Evolutionary conservation across 2,113 vertebrate genomes (phyloP).

Genomic region (Neogobius melanostomus): DNA sequence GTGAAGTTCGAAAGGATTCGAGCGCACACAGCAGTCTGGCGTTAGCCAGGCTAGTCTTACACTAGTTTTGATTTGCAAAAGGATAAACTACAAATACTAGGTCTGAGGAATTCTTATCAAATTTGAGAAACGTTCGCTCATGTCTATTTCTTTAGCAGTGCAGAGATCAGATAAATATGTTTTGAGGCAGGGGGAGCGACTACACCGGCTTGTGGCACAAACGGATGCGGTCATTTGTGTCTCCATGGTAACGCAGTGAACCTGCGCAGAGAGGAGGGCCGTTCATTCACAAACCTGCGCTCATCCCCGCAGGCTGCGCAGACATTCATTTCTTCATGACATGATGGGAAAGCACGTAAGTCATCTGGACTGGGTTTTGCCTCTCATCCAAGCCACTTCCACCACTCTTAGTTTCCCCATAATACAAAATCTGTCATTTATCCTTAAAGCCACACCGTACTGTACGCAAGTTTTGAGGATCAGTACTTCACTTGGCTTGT

Average conservation of each 20-base stretch:
- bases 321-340: neutral
- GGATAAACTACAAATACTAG: too few species aligned
- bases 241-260: slow-evolving; percentile 76
- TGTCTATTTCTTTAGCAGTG: neutral
- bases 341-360: too few species aligned
- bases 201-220: slow-evolving; percentile 64
- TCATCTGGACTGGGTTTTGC: too few species aligned
- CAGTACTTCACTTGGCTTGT: slow-evolving; percentile 4
- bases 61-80: too few species aligned
- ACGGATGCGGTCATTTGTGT: slow-evolving; percentile 72
- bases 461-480: slow-evolving; percentile 9
- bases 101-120: too few species aligned
- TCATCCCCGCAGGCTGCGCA: neutral
- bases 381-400: too few species aligned
- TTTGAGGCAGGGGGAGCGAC: slow-evolving; percentile 36
- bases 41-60: too few species aligned
- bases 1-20: too few species aligned
- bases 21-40: too few species aligned
- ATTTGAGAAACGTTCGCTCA: neutral
- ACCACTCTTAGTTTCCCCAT: too few species aligned
- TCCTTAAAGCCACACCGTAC: neutral
- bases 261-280: slow-evolving; percentile 54
- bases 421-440: too few species aligned
- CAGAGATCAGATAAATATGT: slow-evolving; percentile 45
- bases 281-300: slow-evolving; percentile 47